Evolutionary conservation across 2,797 vertebrate genomes (phyloP), one percentile per base, ranked within the genome.

Genomic region (Garrulus glandarius): DNA sequence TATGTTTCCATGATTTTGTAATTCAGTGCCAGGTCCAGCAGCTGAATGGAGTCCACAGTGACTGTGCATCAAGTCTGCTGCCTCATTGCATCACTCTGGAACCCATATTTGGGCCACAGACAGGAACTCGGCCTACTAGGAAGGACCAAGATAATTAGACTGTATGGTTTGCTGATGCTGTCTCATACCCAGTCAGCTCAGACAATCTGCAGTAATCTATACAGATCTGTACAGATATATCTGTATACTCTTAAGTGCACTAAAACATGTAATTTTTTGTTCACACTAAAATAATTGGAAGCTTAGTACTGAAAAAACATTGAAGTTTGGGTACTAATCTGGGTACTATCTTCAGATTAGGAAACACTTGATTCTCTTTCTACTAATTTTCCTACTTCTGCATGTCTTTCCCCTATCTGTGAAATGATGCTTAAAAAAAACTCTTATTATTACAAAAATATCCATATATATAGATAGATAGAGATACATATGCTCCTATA

Each of bases 71-170:
- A 29, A 34, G 27, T 22, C 36, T 32, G 7, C 24, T 46, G 23
- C 13, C 49, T 43, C 46, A 26, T 9, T 47, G 22, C 19, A 43
- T 78, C 12, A 4, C 63, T 57, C 29, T 78, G n/a, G 16, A n/a
- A 65, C 7, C 13, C 6, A 7, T 6, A 43, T 53, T 26, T 56
- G 27, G 63, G 34, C 5, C 20, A 44, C 20, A 69, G 43, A 27
- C 1, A 21, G n/a, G 47, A 79, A 26, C 15, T 24, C 0, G 0
- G 9, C 2, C 37, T 60, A 20, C 18, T 47, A 43, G 41, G 39
- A 46, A 79, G 46, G 20, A 27, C 5, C 27, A 52, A 79, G 27
- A 34, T 55, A 50, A 56, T 50, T n/a, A 60, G 5, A n/a, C 13
- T 55, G 9, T 9, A 36, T 16, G 10, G 12, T 56, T 89, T 52